Base-by-base conservation (phyloP, 2,888 invertebrate species). In the Scaptomyza reducta region DNA sequence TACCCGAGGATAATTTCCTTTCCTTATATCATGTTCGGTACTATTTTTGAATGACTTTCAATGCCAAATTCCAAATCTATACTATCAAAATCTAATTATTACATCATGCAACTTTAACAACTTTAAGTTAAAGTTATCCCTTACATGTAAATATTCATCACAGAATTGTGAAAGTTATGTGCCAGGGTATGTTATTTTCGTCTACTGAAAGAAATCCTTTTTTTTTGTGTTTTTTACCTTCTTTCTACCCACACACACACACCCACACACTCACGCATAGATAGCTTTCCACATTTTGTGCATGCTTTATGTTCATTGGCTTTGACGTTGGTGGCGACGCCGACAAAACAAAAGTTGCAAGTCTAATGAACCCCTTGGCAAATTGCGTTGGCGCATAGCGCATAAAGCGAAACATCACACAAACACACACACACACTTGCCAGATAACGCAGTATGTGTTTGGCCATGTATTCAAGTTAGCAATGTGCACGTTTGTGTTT, bases 341-440 rank as follows among this genome's bases (percentile, higher is more conserved):
- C 44, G 51, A 62, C 33, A 33, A 58, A 66, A 71, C 77, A 76
- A 75, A 71, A 63, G 68, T 58, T 65, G 76, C 72, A 87, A 82
- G 88, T 87, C 83, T 83, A 87, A 87, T 87, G 86, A 87, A 83
- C 88, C 86, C 83, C 71, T 82, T 72, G 70, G 82, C 86, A 54
- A 70, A 74, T 63, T 70, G 74, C 53, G 54, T 51, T 60, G 35
- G 58, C 66, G 53, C 1, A 51, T 56, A 65, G 45, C 45, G 50
- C 70, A 80, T 64, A 77, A 68, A 69, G 80, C 60, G 27, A 47
- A 67, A 46, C 77, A 55, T 49, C 51, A 45, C 45, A 54, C 45
- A 46, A 64, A 60, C 49, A 56, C 16, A 22, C 51, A 50, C 41
- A 47, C 6, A 27, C 29, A 27, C 9, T 38, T 14, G 18, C 16